Base-by-base conservation (phyloP, 1,140 invertebrate genomes). In the Hydropsyche tenuis region DNA sequence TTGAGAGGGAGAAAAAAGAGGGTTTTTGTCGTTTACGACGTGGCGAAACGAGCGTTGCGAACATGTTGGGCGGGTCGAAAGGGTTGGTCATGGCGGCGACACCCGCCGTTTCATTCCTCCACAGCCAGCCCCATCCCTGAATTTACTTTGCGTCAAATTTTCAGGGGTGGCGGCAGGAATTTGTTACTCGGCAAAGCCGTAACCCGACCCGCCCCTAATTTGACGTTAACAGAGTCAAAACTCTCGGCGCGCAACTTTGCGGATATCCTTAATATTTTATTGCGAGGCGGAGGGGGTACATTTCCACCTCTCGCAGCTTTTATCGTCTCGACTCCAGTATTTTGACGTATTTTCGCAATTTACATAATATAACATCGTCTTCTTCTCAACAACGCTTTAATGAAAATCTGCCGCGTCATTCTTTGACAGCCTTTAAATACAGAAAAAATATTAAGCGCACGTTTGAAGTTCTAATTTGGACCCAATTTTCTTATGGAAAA, bases 121-220 rank as follows among this genome's bases (percentile, higher is more conserved):
- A 23, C 16, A 20, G 11, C 56, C 5, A 27, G 18, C 56, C 2
- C 20, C 56, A 11, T 3, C 23, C 37, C 37, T 65, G 18, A 77
- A 77, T 77, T 77, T 77, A 77, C 75, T 77, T 77, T 74, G 73
- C 71, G 75, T 77, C 75, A 77, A 77, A 77, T 77, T 74, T 77
- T 75, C 76, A 65, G 56, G 45, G 45, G 37, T 43, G 65, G 27
- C 66, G 37, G 69, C 14, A 11, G 25, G 76, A 77, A 77, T 74
- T 77, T 70, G 72, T 77, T 77, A 77, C 74, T 69, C 73, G 72
- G 30, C 9, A 46, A 62, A 60, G 73, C 68, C 75, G 72, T 74
- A 76, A 76, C 69, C 75, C 72, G 69, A n/a, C 69, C 65, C 53
- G 53, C 65, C 30, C 72, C 69, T 77, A 77, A 77, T 77, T 77